Evolutionary conservation across 1,140 invertebrate species (phyloP), one percentile per base, ranked within the genome.

Genomic region (Polyergus mexicanus): DNA sequence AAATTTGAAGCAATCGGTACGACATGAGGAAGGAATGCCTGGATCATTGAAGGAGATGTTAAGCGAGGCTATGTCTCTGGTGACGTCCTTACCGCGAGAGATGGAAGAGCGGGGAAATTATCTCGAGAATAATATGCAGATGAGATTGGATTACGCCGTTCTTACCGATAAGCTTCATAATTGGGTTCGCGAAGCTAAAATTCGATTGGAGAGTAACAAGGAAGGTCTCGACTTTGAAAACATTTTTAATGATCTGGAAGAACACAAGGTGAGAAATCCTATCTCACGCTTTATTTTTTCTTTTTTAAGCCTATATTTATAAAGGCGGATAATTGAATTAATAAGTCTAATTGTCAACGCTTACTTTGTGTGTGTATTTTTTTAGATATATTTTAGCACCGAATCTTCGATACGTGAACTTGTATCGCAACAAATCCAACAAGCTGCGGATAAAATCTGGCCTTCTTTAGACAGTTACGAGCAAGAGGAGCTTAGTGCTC

Each of bases 221-320:
- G 97, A 97, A 86, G 98, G 98, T 56, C 97, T 98, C 32, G 98
- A 99, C 92, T 98, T 98, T 93, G 97, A 98, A 89, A 98, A 98
- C 88, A 97, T 98, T 6, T 95, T 97, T 32, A 95, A 96, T 10
- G 98, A 98, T 91, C 95, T 99, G 13, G 97, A 98, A 92, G 97
- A 99, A 89, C 98, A 98, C 91, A 98, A 98, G 92, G 96, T 97
- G 92, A 91, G 86, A 85, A 44, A 16, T 51, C 44, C 1, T 32
- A 32, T 35, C 1, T 51, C 16, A 4, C 16, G 16, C 8, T 11
- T 25, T 68, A 28, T 76, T 13, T 2, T 35, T 6, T 60, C 38
- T n/a, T 60, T 62, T 8, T 65, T 62, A 3, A n/a, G 28, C 28
- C 3, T 41, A 11, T 35, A 13, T 25, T 47, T 25, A 32, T 16